Evolutionary conservation across 1,140 invertebrate species (phyloP).

Genomic region (Drosophila pruinosa): DNA sequence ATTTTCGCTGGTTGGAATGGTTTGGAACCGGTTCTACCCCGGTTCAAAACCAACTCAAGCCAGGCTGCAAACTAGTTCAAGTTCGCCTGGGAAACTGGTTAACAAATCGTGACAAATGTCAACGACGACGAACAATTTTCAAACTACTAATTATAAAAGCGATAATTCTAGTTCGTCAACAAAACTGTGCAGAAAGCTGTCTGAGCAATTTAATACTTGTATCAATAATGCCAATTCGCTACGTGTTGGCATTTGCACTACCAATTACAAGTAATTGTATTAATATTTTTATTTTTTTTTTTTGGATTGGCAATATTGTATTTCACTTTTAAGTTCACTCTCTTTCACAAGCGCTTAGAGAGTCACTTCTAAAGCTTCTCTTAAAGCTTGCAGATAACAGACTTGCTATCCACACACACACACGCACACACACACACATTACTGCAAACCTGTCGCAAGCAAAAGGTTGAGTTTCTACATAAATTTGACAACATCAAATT

Average conservation of each 20-base stretch:
- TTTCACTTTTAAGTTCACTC: neutral
- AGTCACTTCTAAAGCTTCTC: neutral
- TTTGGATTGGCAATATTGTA: neutral
- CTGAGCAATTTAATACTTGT: neutral
- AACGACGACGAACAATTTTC: conserved; percentile 3
- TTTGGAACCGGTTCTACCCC: conserved; percentile 8
- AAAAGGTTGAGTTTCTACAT: conserved; percentile 18
- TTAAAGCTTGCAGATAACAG: neutral
- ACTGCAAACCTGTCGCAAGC: neutral
- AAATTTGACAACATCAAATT: conserved; percentile 34
- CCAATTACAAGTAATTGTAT: neutral
- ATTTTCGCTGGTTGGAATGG: neutral
- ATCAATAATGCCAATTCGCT: neutral
- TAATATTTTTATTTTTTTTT: neutral
- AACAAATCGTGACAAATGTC: conserved; percentile 11
- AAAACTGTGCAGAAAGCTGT: neutral
- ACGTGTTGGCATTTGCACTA: neutral
- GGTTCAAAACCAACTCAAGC: neutral
- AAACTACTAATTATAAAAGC: conserved; percentile 14
- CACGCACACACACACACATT: neutral
- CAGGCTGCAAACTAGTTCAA: conserved; percentile 24
- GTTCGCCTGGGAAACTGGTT: conserved; percentile 12
- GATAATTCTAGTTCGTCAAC: neutral
- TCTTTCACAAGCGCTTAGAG: neutral
- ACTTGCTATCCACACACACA: neutral